phyloP scores from a whole-genome alignment of 1,140 invertebrate genomes.

The Idris sp. region DNA sequence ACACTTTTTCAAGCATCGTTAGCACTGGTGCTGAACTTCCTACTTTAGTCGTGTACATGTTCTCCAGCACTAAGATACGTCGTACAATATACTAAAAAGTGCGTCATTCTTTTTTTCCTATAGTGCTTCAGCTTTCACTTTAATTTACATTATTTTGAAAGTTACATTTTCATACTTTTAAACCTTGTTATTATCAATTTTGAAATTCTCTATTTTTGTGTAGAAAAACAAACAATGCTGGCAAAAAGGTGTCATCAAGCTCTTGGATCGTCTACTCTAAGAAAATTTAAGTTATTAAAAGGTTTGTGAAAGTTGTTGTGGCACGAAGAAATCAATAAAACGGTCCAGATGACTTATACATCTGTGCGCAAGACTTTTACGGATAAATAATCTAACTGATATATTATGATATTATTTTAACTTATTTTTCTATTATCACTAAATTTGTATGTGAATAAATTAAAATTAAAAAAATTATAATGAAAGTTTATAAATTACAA shows the following conservation, averaged over 20 bases:
- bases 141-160: too few relatives aligned
- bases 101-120: too few relatives aligned
- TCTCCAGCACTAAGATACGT: constrained; percentile 9
- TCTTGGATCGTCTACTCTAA: constrained; percentile 22
- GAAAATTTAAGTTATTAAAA: constrained; percentile 33
- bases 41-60: constrained; percentile 26
- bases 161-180: too few relatives aligned
- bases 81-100: too few relatives aligned
- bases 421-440: too few relatives aligned
- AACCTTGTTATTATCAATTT: too few relatives aligned
- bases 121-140: too few relatives aligned
- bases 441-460: too few relatives aligned
- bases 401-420: background rate
- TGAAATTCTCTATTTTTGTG: too few relatives aligned
- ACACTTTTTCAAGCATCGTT: constrained; percentile 40
- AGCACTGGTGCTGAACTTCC: constrained; percentile 6
- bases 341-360: constrained; percentile 44
- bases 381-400: too few relatives aligned
- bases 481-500: too few relatives aligned
- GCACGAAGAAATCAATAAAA: constrained; percentile 43
- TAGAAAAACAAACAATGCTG: constrained; percentile 20
- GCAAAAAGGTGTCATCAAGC: constrained; percentile 32
- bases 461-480: too few relatives aligned
- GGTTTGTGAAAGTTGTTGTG: constrained; percentile 14
- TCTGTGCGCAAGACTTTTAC: constrained; percentile 16